Evolutionary conservation across 2,797 vertebrate species (phyloP).

Genomic region (Champsocephalus gunnari): DNA sequence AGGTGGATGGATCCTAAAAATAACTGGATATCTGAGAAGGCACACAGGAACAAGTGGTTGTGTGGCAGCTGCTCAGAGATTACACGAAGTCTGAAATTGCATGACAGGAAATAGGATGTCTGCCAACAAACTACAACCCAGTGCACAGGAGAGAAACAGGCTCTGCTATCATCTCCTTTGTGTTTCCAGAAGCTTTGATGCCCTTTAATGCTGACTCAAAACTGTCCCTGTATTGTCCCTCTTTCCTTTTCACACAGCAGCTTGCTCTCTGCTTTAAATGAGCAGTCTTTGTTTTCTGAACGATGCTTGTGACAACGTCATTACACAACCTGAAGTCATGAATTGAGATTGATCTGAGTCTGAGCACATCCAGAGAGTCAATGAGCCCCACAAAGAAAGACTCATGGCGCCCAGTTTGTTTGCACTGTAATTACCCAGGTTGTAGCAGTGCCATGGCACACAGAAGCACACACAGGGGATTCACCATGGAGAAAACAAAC

Average conservation of each 20-base stretch:
- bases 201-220: constrained; percentile 14
- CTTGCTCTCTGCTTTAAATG: constrained; percentile 34
- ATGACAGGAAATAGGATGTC: constrained; percentile 25
- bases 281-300: constrained; percentile 50
- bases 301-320: constrained; percentile 58
- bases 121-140: constrained; percentile 10
- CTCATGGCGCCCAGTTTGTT: constrained; percentile 67
- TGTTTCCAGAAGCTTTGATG: constrained; percentile 11
- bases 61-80: constrained; percentile 32
- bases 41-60: constrained; percentile 11
- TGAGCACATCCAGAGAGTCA: constrained; percentile 59
- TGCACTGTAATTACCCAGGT: constrained; percentile 73
- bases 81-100: constrained; percentile 36
- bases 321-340: constrained; percentile 58
- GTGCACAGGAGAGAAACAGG: neutral
- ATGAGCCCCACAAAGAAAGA: constrained; percentile 56
- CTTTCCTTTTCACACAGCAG: constrained; percentile 10
- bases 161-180: neutral
- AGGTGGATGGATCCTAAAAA: neutral
- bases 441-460: constrained; percentile 58
- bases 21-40: neutral
- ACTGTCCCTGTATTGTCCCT: constrained; percentile 14
- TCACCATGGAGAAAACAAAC: constrained; percentile 64
- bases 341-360: constrained; percentile 64
- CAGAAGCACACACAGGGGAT: constrained; percentile 49